Conservation (phyloP, 2,888 invertebrate genomes). For the Ectemnius cavifrons region DNA sequence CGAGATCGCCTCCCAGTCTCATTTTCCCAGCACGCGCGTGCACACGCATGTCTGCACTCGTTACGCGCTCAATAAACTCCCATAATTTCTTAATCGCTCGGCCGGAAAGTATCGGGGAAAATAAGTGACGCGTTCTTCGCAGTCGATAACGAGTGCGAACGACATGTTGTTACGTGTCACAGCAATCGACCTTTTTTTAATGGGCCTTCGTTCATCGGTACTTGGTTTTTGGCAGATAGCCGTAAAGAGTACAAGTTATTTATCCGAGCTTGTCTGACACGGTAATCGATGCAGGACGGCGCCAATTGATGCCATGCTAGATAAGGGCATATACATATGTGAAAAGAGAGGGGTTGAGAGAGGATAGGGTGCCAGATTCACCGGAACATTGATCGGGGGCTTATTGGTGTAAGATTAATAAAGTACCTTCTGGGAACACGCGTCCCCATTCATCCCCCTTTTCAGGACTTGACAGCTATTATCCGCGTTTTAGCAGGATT, state of each 20-base stretch:
- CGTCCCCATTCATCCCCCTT: conserved; percentile 7
- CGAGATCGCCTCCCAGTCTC: conserved; percentile 38
- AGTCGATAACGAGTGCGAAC: too few species aligned
- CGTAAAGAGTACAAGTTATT: neutral
- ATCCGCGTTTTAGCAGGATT: conserved; percentile 21
- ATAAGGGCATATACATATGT: neutral
- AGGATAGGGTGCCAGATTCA: too few species aligned
- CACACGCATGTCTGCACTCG: too few species aligned
- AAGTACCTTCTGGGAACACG: conserved; percentile 5
- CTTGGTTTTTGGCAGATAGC: too few species aligned
- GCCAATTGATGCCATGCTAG: neutral
- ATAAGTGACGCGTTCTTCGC: too few species aligned
- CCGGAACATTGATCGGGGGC: neutral
- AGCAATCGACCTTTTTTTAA: too few species aligned
- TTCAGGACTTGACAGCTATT: conserved; percentile 6
- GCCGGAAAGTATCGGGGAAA: too few species aligned
- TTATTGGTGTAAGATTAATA: conserved; percentile 22
- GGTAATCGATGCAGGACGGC: neutral
- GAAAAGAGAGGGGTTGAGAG: too few species aligned
- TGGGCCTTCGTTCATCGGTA: too few species aligned
- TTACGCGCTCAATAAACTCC: too few species aligned
- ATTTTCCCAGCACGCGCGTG: neutral
- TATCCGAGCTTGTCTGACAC: neutral
- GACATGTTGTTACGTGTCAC: too few species aligned
- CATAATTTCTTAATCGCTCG: too few species aligned